Base-by-base conservation (phyloP, 2,797 vertebrate genomes). In the Gymnothorax javanicus region DNA sequence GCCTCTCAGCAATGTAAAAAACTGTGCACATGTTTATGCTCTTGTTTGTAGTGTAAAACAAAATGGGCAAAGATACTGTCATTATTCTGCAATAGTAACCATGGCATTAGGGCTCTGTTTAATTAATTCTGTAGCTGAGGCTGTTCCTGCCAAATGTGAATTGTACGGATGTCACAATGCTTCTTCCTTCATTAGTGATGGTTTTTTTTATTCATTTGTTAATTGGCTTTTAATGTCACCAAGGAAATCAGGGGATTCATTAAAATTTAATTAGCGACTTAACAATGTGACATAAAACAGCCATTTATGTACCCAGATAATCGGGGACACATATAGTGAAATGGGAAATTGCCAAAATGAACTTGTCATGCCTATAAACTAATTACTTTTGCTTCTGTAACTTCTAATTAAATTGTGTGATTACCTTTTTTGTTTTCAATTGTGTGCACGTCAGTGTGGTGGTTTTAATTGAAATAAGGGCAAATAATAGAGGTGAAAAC, bases 211-310 rank as follows among this genome's bases (percentile, higher is more conserved):
- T 88, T 86, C 87, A 91, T 92, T 88, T 89, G 87, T 94, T 92
- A 90, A 84, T 93, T 90, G 90, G 85, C 90, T 88, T 89, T 89
- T 91, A n/a, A 81, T 88, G 79, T 88, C 69, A 83, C 88, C 87
- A 87, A 77, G 43, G 73, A 77, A 17, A 50, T 77, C 73, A 77
- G 33, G 27, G 23, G 15, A 91, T 90, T 88, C 84, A 89, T 89
- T 85, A 79, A 88, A 92, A 54, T 86, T 84, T 92, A 62, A 94
- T 95, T 94, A 94, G 88, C 93, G 93, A 94, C 92, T 90, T 88
- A 88, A 87, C 89, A 90, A 89, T 83, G 89, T 85, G 17, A 88
- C 84, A 87, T 87, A 77, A 89, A 90, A 89, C 87, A 88, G 84
- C 82, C 87, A 84, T 33, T 89, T 88, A 90, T 92, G 90, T 91